Evolutionary conservation across 2,113 vertebrate genomes (phyloP), one percentile per base, ranked within the genome.

Genomic region (Pithys albifrons): DNA sequence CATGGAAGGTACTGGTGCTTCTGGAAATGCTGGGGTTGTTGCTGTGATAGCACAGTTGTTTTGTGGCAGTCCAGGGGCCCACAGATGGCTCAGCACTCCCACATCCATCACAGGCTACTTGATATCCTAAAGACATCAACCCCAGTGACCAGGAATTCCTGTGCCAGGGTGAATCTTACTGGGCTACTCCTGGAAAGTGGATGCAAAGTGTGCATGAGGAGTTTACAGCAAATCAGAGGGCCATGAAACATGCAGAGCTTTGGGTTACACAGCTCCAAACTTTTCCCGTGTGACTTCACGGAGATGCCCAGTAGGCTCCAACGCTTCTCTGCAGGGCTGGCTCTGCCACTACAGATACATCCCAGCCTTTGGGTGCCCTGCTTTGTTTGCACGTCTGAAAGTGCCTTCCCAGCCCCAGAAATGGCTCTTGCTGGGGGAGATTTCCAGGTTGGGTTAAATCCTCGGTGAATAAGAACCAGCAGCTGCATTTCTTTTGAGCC

Each of bases 181-280:
- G 41, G 37, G 83, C 95, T 97, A 14, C 89, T 95, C 92, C 80
- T 87, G 92, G 92, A 72, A 91, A 91, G 76, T 54, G 85, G 86
- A 96, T 59, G 65, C 85, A 52, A 84, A 81, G 69, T 37, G 62
- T 49, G 49, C 74, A 29, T 1, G 4, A 91, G 41, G 73, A 72
- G 37, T 72, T 86, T 20, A 17, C 86, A 91, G 93, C 17, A 37
- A 81, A 69, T 43, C 64, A 48, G 17, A 75, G 41, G n/a, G 76
- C 27, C 28, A 20, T 48, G 23, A 9, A 84, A 74, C 20, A 22
- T 2, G 51, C 55, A 75, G 76, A 75, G 66, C 48, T 76, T 86
- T 35, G 75, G 57, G 87, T 93, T 72, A 70, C 29, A 55, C 33
- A 79, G 10, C 78, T 73, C 76, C 3, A 12, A 46, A 48, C 29